These are phyloP conservation scores for Tanytarsus gracilentus DNA, from an alignment of 2,888 invertebrate species.

Conservation along the genomic window DNA sequence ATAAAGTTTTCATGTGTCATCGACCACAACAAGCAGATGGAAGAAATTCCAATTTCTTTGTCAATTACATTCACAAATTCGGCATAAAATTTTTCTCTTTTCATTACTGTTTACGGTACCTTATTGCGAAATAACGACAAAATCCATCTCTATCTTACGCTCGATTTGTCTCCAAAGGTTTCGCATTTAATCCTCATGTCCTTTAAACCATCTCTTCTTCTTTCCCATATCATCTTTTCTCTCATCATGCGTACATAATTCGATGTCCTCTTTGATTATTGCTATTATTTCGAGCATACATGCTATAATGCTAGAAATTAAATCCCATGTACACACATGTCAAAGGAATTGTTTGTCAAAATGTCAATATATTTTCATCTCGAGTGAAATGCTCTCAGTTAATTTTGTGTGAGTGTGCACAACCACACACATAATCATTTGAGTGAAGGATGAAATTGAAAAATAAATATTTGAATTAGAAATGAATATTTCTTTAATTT, in stretches of 20 bases:
- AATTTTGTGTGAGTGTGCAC: not conserved
- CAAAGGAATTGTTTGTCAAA: conserved; percentile 21
- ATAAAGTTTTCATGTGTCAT: no score
- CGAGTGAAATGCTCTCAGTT: no score
- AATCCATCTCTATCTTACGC: conserved; percentile 11
- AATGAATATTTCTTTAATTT: conserved; percentile 18
- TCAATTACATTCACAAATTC: no score
- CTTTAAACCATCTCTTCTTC: conserved; percentile 4
- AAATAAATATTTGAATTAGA: conserved; percentile 26
- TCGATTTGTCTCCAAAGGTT: conserved; percentile 12
- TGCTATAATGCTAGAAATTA: not conserved
- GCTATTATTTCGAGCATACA: conserved; percentile 5
- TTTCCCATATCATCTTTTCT: not conserved
- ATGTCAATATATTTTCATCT: conserved; percentile 4
- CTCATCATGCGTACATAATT: not conserved
- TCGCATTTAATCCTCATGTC: no score
- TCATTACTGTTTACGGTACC: no score
- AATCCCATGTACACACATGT: not conserved
- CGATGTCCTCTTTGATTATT: conserved; percentile 8
- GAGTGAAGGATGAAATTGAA: conserved; percentile 25
- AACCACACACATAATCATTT: no score
- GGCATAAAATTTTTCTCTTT: no score
- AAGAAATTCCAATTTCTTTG: no score
- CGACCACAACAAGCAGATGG: no score
- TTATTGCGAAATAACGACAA: no score